A percentile compares a stretch with the other conserved stretches of the same genome.
Evolutionary conservation across 2,797 vertebrate genomes (phyloP).

Genomic region (Aplochiton taeniatus): DNA sequence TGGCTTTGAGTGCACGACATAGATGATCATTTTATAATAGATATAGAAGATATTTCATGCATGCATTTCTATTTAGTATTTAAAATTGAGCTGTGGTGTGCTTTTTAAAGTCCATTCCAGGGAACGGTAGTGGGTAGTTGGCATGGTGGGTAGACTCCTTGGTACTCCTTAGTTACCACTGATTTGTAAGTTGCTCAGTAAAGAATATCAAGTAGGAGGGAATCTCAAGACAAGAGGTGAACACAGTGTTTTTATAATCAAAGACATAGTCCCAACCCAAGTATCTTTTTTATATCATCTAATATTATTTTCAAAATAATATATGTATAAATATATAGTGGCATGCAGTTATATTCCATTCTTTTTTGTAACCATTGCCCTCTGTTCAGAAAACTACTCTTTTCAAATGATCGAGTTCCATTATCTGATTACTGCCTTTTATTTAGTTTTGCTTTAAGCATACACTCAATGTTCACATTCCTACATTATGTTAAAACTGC

Average conservation of each 20-base stretch:
- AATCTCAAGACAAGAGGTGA: constrained; percentile 53
- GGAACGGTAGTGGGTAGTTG: constrained; percentile 52
- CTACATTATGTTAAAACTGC: no score
- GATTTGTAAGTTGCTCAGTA: constrained; percentile 73
- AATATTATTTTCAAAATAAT: not conserved
- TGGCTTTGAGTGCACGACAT: not conserved
- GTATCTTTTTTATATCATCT: not conserved
- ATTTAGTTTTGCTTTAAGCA: no score
- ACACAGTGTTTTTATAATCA: constrained; percentile 31
- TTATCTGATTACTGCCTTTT: not conserved
- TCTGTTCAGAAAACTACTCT: no score
- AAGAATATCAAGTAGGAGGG: constrained; percentile 67
- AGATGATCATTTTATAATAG: not conserved
- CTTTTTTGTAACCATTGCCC: no score
- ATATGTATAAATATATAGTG: not conserved
- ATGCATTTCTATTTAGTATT: not conserved
- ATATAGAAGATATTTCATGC: not conserved
- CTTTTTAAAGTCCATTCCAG: constrained; percentile 45
- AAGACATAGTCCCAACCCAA: not conserved
- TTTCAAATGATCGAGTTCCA: not conserved
- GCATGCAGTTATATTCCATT: no score
- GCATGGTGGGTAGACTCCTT: constrained; percentile 51
- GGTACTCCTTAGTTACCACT: constrained; percentile 49
- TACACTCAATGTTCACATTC: no score
- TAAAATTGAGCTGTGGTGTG: not conserved